Conservation (phyloP, 2,797 vertebrate species). For the Erithacus rubecula region DNA sequence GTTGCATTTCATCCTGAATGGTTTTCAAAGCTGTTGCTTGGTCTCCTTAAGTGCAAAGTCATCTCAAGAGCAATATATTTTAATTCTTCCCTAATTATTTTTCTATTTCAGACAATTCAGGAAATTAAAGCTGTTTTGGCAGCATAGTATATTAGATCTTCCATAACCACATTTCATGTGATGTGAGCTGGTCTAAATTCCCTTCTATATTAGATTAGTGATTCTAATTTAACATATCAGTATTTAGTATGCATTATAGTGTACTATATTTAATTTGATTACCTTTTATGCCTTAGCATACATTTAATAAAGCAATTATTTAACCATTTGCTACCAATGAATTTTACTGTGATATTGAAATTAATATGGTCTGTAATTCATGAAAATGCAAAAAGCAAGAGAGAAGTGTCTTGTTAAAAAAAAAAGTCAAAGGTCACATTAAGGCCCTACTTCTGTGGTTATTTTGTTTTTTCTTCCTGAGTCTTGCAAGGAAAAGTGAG, state of each 20-base stretch:
- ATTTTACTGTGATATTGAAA: neutral
- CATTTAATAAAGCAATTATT: slow-evolving; percentile 57
- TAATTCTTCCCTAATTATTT: slow-evolving; percentile 58
- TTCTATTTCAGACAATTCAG: slow-evolving; percentile 50
- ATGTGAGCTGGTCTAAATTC: slow-evolving; percentile 40
- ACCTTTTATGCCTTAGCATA: slow-evolving; percentile 24
- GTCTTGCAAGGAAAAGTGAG: neutral
- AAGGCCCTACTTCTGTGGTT: neutral
- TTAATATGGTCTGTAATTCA: neutral
- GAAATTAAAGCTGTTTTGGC: slow-evolving; percentile 58
- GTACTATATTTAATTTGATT: slow-evolving; percentile 56
- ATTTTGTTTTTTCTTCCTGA: neutral
- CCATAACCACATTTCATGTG: slow-evolving; percentile 55
- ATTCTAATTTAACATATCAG: slow-evolving; percentile 44
- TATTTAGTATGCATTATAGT: slow-evolving; percentile 46
- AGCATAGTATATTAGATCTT: slow-evolving; percentile 47
- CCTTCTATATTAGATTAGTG: slow-evolving; percentile 54
- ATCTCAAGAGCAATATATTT: slow-evolving; percentile 62
- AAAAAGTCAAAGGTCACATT: neutral
- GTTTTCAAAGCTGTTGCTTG: slow-evolving; percentile 5
- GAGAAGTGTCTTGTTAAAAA: neutral
- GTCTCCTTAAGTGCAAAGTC: slow-evolving; percentile 45
- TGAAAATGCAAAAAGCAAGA: neutral
- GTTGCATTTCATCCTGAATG: neutral
- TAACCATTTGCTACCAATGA: slow-evolving; percentile 38